Conservation (phyloP, 53 echinoderm and acorn worm species). For the Actinopyga echinites region DNA sequence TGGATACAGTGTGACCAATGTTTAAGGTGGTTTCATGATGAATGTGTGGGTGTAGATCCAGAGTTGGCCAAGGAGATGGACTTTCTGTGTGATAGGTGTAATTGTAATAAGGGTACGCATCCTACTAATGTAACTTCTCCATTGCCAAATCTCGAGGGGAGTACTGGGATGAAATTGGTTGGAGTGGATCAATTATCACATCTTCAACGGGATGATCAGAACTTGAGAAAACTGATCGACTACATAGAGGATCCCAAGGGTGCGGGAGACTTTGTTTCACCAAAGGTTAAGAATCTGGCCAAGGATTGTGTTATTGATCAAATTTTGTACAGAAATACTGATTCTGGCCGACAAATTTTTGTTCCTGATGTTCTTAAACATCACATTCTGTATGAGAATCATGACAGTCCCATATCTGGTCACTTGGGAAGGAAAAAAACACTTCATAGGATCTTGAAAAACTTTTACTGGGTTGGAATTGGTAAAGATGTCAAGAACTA, state of each 20-base stretch:
- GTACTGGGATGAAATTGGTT: background rate
- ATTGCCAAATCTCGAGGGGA: background rate
- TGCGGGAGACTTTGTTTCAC: background rate
- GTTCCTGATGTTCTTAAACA: slow-evolving; percentile 23
- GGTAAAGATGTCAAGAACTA: slow-evolving; percentile 7
- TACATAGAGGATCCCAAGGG: background rate
- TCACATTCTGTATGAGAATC: background rate
- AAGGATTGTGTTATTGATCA: background rate
- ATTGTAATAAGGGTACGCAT: background rate
- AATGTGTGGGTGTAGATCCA: slow-evolving; percentile 16
- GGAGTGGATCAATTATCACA: background rate
- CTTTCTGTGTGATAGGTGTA: background rate
- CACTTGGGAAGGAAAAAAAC: slow-evolving; percentile 39
- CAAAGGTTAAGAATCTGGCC: background rate
- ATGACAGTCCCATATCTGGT: slow-evolving; percentile 35
- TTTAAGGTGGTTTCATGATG: slow-evolving; percentile 22
- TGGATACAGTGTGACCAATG: slow-evolving; percentile 49
- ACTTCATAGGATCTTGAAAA: background rate
- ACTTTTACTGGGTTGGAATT: slow-evolving; percentile 25
- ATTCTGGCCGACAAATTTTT: slow-evolving; percentile 3
- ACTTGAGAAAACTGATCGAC: background rate
- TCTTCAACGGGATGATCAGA: background rate
- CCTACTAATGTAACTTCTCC: background rate
- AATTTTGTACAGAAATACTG: background rate
- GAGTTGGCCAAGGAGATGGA: background rate